phyloP scores from a whole-genome alignment of 2,888 invertebrate species.

The Myopa testacea region DNA sequence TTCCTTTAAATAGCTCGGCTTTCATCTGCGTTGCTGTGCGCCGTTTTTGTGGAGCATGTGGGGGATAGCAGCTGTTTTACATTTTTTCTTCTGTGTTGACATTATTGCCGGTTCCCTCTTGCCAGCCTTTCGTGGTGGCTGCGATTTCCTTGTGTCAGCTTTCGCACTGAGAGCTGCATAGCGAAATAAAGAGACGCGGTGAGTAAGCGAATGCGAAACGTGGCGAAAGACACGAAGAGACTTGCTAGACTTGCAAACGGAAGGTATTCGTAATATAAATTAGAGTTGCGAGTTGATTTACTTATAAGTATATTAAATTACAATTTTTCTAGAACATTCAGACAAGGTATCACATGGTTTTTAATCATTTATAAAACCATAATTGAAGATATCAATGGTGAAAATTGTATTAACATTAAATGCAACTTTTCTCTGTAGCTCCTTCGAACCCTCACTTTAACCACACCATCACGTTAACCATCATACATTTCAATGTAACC shows the following conservation, averaged over 20 bases:
- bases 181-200: neutral
- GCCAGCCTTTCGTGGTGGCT: constrained; percentile 31
- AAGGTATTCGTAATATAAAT: neutral
- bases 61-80: constrained; percentile 45
- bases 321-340: neutral
- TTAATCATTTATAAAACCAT: too few relatives aligned
- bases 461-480: too few relatives aligned
- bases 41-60: constrained; percentile 30
- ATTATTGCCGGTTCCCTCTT: constrained; percentile 42
- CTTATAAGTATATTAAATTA: neutral
- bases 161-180: neutral
- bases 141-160: neutral
- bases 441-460: too few relatives aligned
- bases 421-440: too few relatives aligned
- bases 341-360: too few relatives aligned
- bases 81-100: constrained; percentile 38
- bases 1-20: constrained; percentile 4
- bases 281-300: neutral
- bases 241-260: neutral
- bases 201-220: too few relatives aligned
- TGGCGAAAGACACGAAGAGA: neutral
- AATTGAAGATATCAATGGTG: too few relatives aligned
- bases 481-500: neutral
- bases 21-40: constrained; percentile 2
- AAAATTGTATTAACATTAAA: too few relatives aligned